Percentiles rank a stretch among this genome's conserved stretches.
Conservation (phyloP, 2,113 vertebrate species). For the Dipodomys stephensi region DNA sequence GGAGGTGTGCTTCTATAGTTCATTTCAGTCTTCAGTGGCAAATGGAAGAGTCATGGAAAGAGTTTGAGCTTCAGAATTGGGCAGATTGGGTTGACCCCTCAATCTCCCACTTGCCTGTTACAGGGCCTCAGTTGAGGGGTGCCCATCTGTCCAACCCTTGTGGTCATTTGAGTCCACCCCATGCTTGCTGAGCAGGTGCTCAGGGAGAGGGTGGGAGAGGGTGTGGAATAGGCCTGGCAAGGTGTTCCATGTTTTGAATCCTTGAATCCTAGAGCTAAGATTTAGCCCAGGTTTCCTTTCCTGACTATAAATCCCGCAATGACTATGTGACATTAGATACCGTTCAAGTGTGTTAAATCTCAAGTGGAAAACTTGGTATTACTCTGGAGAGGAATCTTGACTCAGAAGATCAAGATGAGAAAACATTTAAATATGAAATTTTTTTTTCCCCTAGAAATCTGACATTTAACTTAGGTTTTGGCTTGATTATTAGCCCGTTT, state of each 20-base stretch:
- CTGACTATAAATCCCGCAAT: background rate
- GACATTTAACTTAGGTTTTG: background rate
- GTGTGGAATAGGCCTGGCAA: background rate
- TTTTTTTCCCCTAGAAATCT: background rate
- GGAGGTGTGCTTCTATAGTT: accelerated
- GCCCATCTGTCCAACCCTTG: background rate
- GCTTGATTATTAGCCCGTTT: background rate
- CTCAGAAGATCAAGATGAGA: background rate
- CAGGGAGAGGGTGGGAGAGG: accelerated
- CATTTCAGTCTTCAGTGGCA: background rate
- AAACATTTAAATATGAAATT: background rate
- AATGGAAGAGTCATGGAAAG: background rate
- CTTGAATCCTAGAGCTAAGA: too few species aligned
- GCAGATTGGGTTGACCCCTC: background rate
- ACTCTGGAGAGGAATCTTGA: background rate
- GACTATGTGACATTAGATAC: background rate
- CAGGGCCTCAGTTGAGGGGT: background rate
- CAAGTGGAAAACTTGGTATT: background rate
- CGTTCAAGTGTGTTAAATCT: too few species aligned
- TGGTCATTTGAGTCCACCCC: too few species aligned
- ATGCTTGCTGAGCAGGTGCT: background rate
- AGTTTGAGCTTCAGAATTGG: background rate
- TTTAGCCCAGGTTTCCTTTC: background rate
- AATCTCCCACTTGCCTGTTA: too few species aligned
- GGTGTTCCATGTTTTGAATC: background rate